These are phyloP conservation scores for Oryzias curvinotus DNA, from an alignment of 2,113 vertebrate species.

Conservation along the genomic window DNA sequence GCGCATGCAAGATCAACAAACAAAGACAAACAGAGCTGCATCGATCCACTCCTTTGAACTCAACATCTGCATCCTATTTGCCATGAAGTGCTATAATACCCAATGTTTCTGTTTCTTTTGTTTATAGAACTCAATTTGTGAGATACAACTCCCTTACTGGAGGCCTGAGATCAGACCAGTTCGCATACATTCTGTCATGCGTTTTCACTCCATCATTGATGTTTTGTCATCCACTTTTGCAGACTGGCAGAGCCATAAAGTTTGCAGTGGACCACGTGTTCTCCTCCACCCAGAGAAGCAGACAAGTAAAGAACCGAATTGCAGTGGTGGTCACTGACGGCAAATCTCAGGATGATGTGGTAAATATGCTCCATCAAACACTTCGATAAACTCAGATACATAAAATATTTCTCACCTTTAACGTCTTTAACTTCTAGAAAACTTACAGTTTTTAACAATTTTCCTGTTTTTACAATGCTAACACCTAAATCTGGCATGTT, in stretches of 20 bases:
- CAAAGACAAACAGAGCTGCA: no score
- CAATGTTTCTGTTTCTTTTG: no score
- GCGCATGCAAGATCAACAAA: no score
- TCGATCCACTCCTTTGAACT: no score
- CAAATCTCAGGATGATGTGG: constrained; percentile 82
- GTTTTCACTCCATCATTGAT: not conserved
- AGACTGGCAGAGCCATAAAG: constrained; percentile 81
- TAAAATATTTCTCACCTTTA: no score
- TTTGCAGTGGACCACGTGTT: constrained; percentile 81
- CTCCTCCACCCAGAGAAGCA: constrained; percentile 62
- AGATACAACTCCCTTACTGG: not conserved
- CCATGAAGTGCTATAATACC: no score
- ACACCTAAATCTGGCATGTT: not conserved
- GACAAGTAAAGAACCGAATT: constrained; percentile 76
- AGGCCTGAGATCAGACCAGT: not conserved
- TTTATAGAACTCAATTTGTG: not conserved
- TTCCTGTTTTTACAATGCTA: no score
- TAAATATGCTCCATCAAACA: constrained; percentile 22
- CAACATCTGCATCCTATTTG: no score
- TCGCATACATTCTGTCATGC: not conserved
- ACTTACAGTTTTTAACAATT: not conserved
- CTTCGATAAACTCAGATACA: no score
- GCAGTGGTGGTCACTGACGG: constrained; percentile 82
- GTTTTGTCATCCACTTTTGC: constrained; percentile 9
- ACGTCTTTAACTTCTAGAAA: no score